Evolutionary conservation across 1,140 invertebrate species (phyloP), one percentile per base, ranked within the genome.

Genomic region (Campoletis sonorensis): DNA sequence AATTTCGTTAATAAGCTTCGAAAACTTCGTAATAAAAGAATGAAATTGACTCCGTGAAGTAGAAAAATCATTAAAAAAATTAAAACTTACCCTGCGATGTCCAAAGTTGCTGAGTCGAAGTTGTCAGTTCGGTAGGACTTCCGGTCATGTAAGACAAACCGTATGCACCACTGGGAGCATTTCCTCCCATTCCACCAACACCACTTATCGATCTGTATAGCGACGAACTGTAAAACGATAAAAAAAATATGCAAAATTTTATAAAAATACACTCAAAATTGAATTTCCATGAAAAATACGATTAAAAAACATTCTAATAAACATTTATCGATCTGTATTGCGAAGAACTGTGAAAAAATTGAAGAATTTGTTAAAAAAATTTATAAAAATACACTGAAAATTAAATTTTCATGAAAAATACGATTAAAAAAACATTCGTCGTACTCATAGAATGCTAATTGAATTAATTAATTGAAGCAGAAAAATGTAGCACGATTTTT

Each of bases 311-410:
- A 33, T 33, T 33, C 7, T n/a, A n/a, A n/a, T n/a, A n/a, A n/a
- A n/a, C 77, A 49, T 78, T 81, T 84, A 91, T 90, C 11, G 85
- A 80, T 23, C 90, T 89, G 82, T 91, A 91, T 75, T 91, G 23
- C 1, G 88, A 84, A 3, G 88, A 79, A 76, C 90, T 91, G 85
- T 49, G 23, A 78, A 61, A 64, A 27, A 71, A 75, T 21, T n/a
- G n/a, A n/a, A n/a, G 72, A 73, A 26, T 40, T 80, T 80, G 7
- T 33, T 2, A 33, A 33, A 33, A 33, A 33, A 33, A 33, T 33
- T 33, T 4, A 33, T 33, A 7, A 33, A 33, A 33, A 33, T 33
- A 33, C 2, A 33, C 7, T 33, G 30, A 33, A 33, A 33, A 7
- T 4, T 33, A 33, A 33, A 33, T 33, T n/a, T n/a, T n/a, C n/a